Conservation (phyloP, 2,888 invertebrate species). For the Acrobasis repandana region DNA sequence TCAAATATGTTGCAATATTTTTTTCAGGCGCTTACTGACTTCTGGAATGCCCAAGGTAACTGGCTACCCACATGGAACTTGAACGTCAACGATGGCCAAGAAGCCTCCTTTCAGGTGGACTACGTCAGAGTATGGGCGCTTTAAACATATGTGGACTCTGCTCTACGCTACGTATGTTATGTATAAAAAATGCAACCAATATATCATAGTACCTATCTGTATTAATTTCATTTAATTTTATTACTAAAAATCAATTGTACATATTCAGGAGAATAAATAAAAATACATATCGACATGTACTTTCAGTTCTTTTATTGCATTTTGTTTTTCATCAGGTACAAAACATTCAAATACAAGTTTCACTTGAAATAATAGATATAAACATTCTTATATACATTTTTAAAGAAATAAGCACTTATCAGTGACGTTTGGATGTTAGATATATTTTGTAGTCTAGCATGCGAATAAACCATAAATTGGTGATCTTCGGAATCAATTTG, state of each 20-base stretch:
- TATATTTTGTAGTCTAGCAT: too few species aligned
- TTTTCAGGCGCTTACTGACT: slow-evolving; percentile 80
- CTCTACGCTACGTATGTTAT: too few species aligned
- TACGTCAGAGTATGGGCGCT: slow-evolving; percentile 86
- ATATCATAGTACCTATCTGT: too few species aligned
- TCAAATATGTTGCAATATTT: too few species aligned
- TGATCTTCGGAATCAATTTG: too few species aligned
- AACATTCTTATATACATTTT: too few species aligned
- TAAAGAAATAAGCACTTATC: too few species aligned
- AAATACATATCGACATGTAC: not conserved
- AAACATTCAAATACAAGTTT: not conserved
- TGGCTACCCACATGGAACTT: slow-evolving; percentile 85
- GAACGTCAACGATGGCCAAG: slow-evolving; percentile 73
- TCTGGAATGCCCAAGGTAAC: slow-evolving; percentile 81
- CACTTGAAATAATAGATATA: not conserved
- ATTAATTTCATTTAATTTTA: too few species aligned
- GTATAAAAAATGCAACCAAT: too few species aligned
- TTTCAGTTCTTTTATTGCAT: not conserved
- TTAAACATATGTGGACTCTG: slow-evolving; percentile 41
- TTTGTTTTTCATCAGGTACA: not conserved
- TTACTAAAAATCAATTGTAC: not conserved
- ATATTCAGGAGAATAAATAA: slow-evolving; percentile 15
- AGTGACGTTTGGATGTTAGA: too few species aligned
- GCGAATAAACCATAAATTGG: too few species aligned
- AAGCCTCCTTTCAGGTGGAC: slow-evolving; percentile 85